phyloP scores from a whole-genome alignment of 2,113 vertebrate species.

The Myotis davidii region DNA sequence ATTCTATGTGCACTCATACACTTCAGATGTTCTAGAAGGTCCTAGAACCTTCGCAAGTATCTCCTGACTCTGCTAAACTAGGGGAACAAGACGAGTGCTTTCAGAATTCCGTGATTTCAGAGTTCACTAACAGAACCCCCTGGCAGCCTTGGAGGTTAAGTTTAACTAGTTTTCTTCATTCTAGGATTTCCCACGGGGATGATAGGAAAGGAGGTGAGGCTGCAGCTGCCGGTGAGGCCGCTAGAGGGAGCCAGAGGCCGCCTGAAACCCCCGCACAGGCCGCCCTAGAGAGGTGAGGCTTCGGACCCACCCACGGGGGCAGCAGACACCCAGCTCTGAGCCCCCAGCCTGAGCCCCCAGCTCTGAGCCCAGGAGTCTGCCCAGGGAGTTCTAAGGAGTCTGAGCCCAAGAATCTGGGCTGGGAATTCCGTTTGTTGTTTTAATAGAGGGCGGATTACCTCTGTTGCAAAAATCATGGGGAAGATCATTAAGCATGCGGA shows the following conservation, averaged over 20 bases:
- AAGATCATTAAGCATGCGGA: not conserved
- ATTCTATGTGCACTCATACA: not conserved
- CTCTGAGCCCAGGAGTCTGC: not conserved
- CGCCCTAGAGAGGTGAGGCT: not conserved
- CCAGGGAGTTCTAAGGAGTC: not conserved
- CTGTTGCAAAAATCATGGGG: not conserved
- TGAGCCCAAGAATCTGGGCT: not conserved
- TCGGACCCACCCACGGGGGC: too few species aligned
- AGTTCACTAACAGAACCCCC: not conserved
- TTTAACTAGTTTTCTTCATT: not conserved
- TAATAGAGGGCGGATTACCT: not conserved
- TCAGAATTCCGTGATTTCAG: not conserved
- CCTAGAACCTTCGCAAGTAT: not conserved
- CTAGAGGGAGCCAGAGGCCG: conserved; percentile 65
- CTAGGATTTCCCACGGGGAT: not conserved
- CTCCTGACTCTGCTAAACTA: not conserved
- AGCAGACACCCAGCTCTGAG: not conserved
- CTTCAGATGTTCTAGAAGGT: not conserved
- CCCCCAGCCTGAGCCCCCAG: not conserved
- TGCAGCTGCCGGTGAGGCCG: not conserved
- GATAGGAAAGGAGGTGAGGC: not conserved
- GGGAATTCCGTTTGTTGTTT: not conserved
- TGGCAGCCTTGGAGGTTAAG: not conserved
- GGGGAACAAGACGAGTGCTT: not conserved
- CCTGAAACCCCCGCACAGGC: not conserved